Conservation (phyloP, 2,888 invertebrate species). For the Anticlea derivata region DNA sequence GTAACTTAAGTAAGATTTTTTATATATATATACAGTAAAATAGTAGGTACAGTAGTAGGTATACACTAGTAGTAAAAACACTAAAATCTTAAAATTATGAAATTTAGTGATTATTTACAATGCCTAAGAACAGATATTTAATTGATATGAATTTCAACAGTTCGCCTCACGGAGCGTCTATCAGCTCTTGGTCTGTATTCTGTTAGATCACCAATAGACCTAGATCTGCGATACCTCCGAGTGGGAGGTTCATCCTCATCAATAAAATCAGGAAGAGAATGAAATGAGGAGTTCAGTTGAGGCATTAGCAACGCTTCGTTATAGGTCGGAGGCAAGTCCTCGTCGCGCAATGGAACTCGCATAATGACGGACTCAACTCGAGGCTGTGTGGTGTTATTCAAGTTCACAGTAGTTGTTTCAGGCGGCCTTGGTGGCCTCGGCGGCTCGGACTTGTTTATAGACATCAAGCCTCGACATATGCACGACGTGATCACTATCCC, state of each 20-base stretch:
- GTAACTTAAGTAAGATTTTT: too few relatives aligned
- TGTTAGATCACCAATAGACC: constrained; percentile 76
- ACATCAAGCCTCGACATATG: constrained; percentile 80
- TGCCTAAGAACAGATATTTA: constrained; percentile 14
- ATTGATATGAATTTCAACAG: constrained; percentile 61
- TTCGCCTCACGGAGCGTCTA: constrained; percentile 70
- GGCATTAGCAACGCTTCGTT: constrained; percentile 91
- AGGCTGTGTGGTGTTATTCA: constrained; percentile 54
- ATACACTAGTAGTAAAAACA: too few relatives aligned
- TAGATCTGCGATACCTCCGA: constrained; percentile 63
- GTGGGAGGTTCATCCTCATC: constrained; percentile 60
- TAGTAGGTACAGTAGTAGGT: too few relatives aligned
- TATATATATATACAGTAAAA: too few relatives aligned
- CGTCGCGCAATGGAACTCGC: constrained; percentile 61
- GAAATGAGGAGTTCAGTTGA: constrained; percentile 85
- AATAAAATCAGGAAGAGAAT: constrained; percentile 79
- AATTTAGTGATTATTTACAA: constrained; percentile 13
- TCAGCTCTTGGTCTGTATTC: constrained; percentile 64
- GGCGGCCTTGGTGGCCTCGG: constrained; percentile 61
- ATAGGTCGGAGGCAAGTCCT: constrained; percentile 87
- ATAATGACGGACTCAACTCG: constrained; percentile 61
- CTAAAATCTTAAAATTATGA: neutral
- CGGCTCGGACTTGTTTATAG: constrained; percentile 62
- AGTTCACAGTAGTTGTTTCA: constrained; percentile 70
- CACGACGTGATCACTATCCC: constrained; percentile 82